These are phyloP conservation scores for Eristalis arbustorum DNA, from an alignment of 2,888 invertebrate genomes.

Conservation along the genomic window DNA sequence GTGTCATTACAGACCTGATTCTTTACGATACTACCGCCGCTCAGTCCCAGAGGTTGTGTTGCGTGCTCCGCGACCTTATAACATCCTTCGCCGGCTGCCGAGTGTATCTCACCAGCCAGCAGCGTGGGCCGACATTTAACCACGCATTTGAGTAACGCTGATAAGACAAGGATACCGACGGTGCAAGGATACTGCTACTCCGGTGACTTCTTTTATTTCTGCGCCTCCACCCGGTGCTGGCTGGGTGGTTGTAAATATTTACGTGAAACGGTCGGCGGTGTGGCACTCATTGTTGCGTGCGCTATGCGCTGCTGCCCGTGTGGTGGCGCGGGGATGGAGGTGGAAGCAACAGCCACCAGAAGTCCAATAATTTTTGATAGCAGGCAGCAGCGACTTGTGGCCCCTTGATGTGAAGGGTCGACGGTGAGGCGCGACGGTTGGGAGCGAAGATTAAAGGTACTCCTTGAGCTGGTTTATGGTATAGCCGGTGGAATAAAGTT, in stretches of 20 bases:
- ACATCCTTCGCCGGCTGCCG: slow-evolving; percentile 51
- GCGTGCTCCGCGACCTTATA: slow-evolving; percentile 67
- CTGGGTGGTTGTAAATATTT: slow-evolving; percentile 61
- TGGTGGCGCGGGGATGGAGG: neutral
- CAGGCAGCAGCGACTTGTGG: slow-evolving; percentile 23
- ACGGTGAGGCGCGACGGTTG: neutral
- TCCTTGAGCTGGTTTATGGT: slow-evolving; percentile 57
- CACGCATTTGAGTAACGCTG: slow-evolving; percentile 68
- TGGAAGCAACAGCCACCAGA: slow-evolving; percentile 58
- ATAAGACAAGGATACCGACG: slow-evolving; percentile 60
- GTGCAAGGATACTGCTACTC: slow-evolving; percentile 43
- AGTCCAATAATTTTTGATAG: slow-evolving; percentile 70
- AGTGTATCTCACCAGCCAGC: slow-evolving; percentile 43
- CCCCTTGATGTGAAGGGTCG: neutral
- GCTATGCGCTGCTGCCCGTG: slow-evolving; percentile 11
- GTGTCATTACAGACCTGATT: slow-evolving; percentile 53
- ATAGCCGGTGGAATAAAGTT: slow-evolving; percentile 44
- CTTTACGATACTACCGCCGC: slow-evolving; percentile 43
- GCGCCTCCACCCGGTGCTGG: neutral
- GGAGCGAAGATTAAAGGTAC: slow-evolving; percentile 60
- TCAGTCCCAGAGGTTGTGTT: slow-evolving; percentile 60
- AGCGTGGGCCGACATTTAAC: slow-evolving; percentile 63
- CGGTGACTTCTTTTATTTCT: slow-evolving; percentile 59
- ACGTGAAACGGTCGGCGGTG: slow-evolving; percentile 45
- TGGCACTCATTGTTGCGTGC: slow-evolving; percentile 61